Conservation (phyloP, 1,140 invertebrate species). For the Triops longicaudatus region DNA sequence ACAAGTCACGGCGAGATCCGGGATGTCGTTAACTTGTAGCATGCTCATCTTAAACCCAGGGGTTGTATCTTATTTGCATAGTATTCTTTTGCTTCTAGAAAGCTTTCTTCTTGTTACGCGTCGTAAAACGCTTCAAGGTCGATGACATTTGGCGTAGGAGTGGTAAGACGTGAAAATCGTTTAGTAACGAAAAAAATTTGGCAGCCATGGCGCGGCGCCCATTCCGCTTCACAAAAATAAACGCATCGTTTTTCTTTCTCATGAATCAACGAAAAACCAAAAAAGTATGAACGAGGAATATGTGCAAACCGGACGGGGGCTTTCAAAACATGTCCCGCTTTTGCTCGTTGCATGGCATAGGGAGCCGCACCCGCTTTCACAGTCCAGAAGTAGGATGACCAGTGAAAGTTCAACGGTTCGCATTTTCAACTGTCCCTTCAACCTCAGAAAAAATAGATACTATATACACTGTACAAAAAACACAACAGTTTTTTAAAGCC, state of each 20-base stretch:
- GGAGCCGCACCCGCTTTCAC: not conserved
- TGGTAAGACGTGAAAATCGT: not conserved
- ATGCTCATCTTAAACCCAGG: not conserved
- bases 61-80: not conserved
- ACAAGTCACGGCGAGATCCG: conserved; percentile 4
- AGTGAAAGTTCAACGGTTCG: not conserved
- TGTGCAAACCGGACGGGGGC: not conserved
- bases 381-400: not conserved
- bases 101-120: not conserved
- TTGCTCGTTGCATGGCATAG: not conserved
- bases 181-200: not conserved
- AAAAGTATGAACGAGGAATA: conserved; percentile 2
- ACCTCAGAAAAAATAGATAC: conserved; percentile 15
- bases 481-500: not conserved
- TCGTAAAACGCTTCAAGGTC: not conserved
- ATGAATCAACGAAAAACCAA: not conserved
- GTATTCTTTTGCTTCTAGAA: not conserved
- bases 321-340: not conserved
- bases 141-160: not conserved
- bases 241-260: not conserved
- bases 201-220: not conserved
- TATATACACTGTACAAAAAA: conserved; percentile 6
- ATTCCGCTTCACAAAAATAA: not conserved
- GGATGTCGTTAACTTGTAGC: not conserved
- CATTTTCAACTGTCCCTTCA: not conserved